These are phyloP conservation scores for Plumapathes pennacea DNA, from an alignment of 92 coral and sea anemone genomes.

Conservation along the genomic window DNA sequence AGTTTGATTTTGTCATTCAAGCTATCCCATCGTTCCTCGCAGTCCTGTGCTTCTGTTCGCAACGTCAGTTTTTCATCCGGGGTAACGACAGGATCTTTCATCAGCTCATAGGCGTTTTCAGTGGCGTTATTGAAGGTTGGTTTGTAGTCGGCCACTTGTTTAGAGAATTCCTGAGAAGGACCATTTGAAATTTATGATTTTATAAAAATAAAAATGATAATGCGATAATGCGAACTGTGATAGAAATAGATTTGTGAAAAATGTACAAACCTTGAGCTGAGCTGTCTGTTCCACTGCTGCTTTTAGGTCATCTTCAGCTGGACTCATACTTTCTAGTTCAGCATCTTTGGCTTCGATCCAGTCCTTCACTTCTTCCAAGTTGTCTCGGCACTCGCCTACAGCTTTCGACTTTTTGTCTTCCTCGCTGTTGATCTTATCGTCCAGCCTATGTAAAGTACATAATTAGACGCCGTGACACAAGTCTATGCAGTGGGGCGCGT, in stretches of 20 bases:
- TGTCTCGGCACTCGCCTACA: slow-evolving; percentile 64
- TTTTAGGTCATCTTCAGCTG: slow-evolving; percentile 58
- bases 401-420: slow-evolving; percentile 66
- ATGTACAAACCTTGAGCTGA: slow-evolving; percentile 55
- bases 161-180: slow-evolving; percentile 70
- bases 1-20: slow-evolving; percentile 60
- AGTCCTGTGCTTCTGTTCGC: slow-evolving; percentile 56
- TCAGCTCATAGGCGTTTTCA: slow-evolving; percentile 52
- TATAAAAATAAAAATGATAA: too few relatives aligned
- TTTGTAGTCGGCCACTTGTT: slow-evolving; percentile 62
- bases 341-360: slow-evolving; percentile 76
- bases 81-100: slow-evolving; percentile 70
- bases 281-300: slow-evolving; percentile 49
- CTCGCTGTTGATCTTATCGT: slow-evolving; percentile 44
- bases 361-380: slow-evolving; percentile 70
- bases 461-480: too few relatives aligned
- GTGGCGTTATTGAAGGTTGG: slow-evolving; percentile 55
- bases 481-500: neutral
- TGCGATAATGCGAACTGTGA: too few relatives aligned
- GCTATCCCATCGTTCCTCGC: slow-evolving; percentile 76
- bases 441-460: slow-evolving; percentile 31
- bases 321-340: slow-evolving; percentile 68
- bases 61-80: slow-evolving; percentile 56
- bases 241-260: too few relatives aligned
- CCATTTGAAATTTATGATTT: too few relatives aligned